Evolutionary conservation across 2,797 vertebrate genomes (phyloP).

Genomic region (Macropodus opercularis): DNA sequence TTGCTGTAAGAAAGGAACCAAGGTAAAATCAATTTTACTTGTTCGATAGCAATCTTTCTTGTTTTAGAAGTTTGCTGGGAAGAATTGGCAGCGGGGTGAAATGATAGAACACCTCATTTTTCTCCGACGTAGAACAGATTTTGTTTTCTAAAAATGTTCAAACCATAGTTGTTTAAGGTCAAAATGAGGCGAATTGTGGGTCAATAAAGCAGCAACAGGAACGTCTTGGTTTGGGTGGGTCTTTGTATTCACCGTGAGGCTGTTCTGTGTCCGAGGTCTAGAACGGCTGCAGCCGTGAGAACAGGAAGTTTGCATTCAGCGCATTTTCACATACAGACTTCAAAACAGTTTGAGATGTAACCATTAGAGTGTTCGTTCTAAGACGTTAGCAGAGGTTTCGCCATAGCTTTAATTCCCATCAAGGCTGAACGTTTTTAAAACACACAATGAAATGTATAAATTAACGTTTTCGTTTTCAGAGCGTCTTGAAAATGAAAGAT

Average conservation of each 20-base stretch:
- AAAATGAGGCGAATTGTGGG: not conserved
- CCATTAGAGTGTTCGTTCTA: too few species aligned
- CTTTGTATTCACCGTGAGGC: not conserved
- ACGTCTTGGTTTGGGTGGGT: not conserved
- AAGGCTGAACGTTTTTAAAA: not conserved
- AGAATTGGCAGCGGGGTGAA: constrained; percentile 18
- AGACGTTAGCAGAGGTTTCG: too few species aligned
- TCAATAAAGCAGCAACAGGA: not conserved
- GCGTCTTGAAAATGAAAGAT: not conserved
- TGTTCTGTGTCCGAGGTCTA: not conserved
- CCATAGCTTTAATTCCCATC: not conserved
- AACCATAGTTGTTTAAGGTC: not conserved
- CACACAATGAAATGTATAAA: not conserved
- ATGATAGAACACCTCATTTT: constrained; percentile 20
- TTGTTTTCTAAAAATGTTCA: not conserved
- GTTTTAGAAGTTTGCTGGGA: constrained; percentile 29
- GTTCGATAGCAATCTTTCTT: constrained; percentile 28
- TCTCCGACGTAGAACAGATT: not conserved
- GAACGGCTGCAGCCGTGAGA: not conserved
- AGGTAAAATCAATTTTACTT: constrained; percentile 33
- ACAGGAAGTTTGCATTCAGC: too few species aligned
- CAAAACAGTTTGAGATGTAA: too few species aligned
- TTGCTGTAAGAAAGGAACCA: constrained; percentile 13
- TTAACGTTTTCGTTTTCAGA: not conserved
- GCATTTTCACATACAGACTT: too few species aligned